Evolutionary conservation across 2,797 vertebrate species (phyloP).

Genomic region (Notoglanidium macrostoma): DNA sequence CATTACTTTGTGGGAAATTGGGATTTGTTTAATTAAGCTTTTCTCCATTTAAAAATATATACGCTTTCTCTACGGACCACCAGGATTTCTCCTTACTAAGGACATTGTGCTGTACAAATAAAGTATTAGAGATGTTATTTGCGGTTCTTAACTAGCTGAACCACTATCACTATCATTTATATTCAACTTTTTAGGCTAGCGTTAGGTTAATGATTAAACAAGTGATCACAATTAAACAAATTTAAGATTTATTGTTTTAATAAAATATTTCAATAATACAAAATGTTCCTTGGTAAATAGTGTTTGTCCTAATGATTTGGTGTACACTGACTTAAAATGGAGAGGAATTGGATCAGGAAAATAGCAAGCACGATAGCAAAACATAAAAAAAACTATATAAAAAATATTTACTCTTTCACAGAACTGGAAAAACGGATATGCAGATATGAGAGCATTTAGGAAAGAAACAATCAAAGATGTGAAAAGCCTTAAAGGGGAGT

Average conservation of each 20-base stretch:
- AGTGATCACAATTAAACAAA: not conserved
- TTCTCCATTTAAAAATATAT: slow-evolving; percentile 28
- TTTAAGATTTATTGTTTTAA: not conserved
- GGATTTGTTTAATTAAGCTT: slow-evolving; percentile 25
- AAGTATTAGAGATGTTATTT: not conserved
- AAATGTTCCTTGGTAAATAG: not conserved
- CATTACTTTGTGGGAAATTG: slow-evolving; percentile 29
- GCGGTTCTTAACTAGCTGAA: not conserved
- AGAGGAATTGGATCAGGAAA: no score
- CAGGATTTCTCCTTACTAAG: not conserved
- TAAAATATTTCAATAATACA: not conserved
- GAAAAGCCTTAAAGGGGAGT: not conserved
- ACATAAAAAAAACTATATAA: not conserved
- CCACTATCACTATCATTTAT: no score
- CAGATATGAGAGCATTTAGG: not conserved
- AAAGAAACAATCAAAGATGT: not conserved
- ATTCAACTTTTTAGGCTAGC: no score
- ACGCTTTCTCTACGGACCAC: not conserved
- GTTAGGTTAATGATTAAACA: not conserved
- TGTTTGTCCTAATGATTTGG: not conserved
- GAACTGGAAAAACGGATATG: not conserved
- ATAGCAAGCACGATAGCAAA: not conserved
- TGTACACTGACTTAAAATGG: not conserved
- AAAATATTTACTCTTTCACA: not conserved
- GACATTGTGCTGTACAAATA: not conserved